Base-by-base conservation (phyloP, 2,113 vertebrate species). In the Nicator chloris region DNA sequence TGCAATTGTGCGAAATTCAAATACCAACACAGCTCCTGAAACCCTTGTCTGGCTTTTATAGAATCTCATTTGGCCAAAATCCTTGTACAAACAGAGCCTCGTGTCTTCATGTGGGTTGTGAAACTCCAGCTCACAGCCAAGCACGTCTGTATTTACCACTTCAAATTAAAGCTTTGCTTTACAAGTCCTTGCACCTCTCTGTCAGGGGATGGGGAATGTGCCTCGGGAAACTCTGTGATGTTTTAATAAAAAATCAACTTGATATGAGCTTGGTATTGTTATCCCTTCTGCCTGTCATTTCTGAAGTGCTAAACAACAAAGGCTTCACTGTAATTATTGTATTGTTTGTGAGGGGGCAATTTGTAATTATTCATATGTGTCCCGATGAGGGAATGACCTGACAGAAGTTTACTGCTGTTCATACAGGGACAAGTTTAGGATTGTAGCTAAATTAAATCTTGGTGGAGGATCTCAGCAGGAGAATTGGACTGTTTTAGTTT, bases 81-180 rank as follows among this genome's bases (percentile, higher is more conserved):
- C 15, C 23, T 2, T 28, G 13, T 51, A 7, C 8, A 73, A 61
- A 16, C 2, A 33, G 81, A 70, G 42, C 50, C 70, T 50, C 1
- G 5, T 33, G 54, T 3, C 4, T 47, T 53, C n/a, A 10, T 4
- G 0, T 3, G 28, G 1, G 8, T 10, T 35, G 7, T 26, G 40
- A 35, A 77, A 31, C 8, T 35, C 33, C 84, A 79, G 56, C 45
- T 88, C 30, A 16, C n/a, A 72, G 73, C 75, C 33, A 39, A 60
- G 35, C 64, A 28, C 10, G 76, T 35, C 70, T 51, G 15, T 3
- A 40, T 59, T 88, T 56, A 15, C 26, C 45, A 17, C 56, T 70
- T 12, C 4, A 31, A 9, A 45, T n/a, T 37, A 17, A 27, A 28
- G 15, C 6, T 85, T 85, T 37, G 39, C 50, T 71, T 78, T 60